phyloP scores from a whole-genome alignment of 2,888 invertebrate genomes.

The Alsophila aescularia region DNA sequence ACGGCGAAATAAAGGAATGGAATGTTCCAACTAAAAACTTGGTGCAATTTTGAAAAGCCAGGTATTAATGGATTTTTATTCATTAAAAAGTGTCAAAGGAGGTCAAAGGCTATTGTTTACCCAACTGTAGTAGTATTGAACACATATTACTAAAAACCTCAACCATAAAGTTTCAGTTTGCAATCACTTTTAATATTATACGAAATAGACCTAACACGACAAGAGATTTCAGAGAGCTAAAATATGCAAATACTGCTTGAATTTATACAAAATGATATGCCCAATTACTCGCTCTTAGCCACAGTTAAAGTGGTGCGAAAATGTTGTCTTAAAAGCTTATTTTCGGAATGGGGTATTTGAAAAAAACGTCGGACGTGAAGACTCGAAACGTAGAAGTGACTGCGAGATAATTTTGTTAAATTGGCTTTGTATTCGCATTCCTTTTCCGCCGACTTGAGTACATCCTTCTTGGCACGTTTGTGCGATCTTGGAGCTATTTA shows the following conservation, averaged over 20 bases:
- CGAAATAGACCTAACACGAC: conserved; percentile 1
- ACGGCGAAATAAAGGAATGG: too few species aligned
- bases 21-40: too few species aligned
- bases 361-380: conserved; percentile 49
- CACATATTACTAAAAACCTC: neutral
- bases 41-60: too few species aligned
- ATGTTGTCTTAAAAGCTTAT: conserved; percentile 48
- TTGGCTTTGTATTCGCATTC: conserved; percentile 45
- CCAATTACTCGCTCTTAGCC: conserved; percentile 31
- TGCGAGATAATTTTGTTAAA: conserved; percentile 48
- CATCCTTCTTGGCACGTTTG: conserved; percentile 31
- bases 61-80: too few species aligned
- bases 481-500: conserved; percentile 22
- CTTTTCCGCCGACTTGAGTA: conserved; percentile 33
- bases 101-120: too few species aligned
- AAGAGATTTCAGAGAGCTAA: conserved; percentile 36
- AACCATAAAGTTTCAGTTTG: neutral
- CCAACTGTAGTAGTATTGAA: too few species aligned
- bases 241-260: conserved; percentile 60
- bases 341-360: conserved; percentile 44
- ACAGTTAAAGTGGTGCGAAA: conserved; percentile 51
- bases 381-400: conserved; percentile 44
- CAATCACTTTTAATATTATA: neutral
- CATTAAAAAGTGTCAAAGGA: too few species aligned
- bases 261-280: conserved; percentile 61